Base-by-base conservation (phyloP, 1,140 invertebrate genomes). In the Oscheius sp. region DNA sequence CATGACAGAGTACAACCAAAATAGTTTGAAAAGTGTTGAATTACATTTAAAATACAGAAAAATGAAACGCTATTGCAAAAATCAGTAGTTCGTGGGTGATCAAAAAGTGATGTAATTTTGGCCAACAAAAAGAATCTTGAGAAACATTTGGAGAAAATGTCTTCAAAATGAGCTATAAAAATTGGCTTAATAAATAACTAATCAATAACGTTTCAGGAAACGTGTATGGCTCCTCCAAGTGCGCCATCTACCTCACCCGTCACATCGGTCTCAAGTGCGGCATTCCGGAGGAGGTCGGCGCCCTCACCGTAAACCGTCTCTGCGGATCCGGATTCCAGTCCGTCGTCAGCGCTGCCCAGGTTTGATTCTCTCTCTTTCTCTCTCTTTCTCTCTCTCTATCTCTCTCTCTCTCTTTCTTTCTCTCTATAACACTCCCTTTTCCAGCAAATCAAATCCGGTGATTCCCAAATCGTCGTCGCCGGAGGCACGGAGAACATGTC, bases 401-500 rank as follows among this genome's bases (percentile, higher is more conserved):
- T n/a, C n/a, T n/a, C n/a, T n/a, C n/a, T n/a, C n/a, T 74, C 74
- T 64, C 4, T 13, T 36, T 36, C 18, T 63, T 13, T 63, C 10
- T 63, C 18, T 32, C 32, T 18, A 13, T 34, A 18, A 63, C 31
- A 29, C 4, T 10, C 38, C 7, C 23, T n/a, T 63, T 75, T 82
- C 49, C 77, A 94, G 91, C 94, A 94, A 83, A 97, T 99, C 76
- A 77, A 90, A 62, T 87, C 90, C 26, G 93, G 94, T 32, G 91
- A 92, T 79, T 90, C 93, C 2, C 89, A 92, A 77, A 90, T 99
- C 72, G 92, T 93, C 2, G 84, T 99, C 7, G 91, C 93, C 64
- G 95, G 94, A 59, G 95, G 95, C 3, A 89, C 90, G 32, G 95
- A 99, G 83, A 97, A 91, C 84, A 99, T 99, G 95, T 95, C 91